Conservation (phyloP, 2,797 vertebrate genomes). For the Simalia tracyae region DNA sequence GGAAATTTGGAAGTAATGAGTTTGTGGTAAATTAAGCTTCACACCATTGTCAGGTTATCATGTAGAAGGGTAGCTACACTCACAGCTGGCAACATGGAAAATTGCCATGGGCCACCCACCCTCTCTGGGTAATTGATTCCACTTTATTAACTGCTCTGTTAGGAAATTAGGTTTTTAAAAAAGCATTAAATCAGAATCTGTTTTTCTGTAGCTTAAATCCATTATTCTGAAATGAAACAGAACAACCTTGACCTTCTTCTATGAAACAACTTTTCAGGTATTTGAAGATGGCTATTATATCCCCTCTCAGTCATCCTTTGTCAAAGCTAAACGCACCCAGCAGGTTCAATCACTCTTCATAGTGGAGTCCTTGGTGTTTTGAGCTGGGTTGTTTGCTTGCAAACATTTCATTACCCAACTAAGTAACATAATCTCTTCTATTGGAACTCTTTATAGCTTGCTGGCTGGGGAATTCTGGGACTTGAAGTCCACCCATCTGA, state of each 20-base stretch:
- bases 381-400: too few species aligned
- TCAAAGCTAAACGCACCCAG: background rate
- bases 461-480: too few species aligned
- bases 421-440: too few species aligned
- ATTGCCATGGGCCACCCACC: background rate
- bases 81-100: background rate
- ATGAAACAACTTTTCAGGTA: background rate
- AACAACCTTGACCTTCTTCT: background rate
- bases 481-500: too few species aligned
- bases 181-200: background rate
- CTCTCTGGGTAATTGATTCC: background rate
- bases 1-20: background rate
- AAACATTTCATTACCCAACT: too few species aligned
- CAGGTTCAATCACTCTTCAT: background rate
- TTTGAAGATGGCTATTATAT: background rate
- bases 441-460: too few species aligned
- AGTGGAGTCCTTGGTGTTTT: too few species aligned
- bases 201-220: background rate
- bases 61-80: background rate
- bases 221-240: background rate
- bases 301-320: background rate
- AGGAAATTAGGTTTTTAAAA: background rate
- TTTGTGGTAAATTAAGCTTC: background rate
- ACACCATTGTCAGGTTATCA: background rate
- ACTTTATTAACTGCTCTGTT: background rate